Evolutionary conservation across 2,113 vertebrate genomes (phyloP).

Genomic region (Cathartes aura): DNA sequence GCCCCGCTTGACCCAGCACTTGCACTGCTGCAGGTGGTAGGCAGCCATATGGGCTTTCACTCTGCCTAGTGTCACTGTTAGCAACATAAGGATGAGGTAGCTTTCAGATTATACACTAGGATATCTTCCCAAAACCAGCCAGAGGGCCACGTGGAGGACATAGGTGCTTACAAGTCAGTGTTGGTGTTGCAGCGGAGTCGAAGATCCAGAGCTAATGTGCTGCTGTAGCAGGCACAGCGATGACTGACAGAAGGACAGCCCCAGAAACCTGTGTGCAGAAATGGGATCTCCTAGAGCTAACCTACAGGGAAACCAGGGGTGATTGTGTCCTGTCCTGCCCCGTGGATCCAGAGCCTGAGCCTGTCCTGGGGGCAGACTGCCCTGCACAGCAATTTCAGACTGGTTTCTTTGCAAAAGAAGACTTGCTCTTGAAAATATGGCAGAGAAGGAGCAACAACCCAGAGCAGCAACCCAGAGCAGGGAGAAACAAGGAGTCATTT

Average conservation of each 20-base stretch:
- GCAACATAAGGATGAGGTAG: neutral
- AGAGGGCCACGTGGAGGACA: neutral
- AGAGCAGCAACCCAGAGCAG: neutral
- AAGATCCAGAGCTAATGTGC: neutral
- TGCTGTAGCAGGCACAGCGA: neutral
- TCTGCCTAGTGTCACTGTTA: neutral
- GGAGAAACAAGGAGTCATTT: neutral
- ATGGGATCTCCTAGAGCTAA: neutral
- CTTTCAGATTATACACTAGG: neutral
- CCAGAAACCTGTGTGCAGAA: neutral
- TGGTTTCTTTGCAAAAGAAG: neutral
- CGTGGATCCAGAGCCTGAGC: neutral
- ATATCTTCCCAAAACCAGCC: neutral
- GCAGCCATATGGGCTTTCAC: neutral
- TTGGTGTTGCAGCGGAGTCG: fast-evolving
- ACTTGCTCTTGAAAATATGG: neutral
- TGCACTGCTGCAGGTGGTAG: neutral
- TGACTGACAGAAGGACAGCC: neutral
- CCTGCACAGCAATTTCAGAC: neutral
- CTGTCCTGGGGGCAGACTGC: neutral
- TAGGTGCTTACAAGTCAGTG: neutral
- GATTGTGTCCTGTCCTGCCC: neutral
- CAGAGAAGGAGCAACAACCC: neutral
- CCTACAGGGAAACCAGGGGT: neutral
- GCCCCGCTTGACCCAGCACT: neutral